A percentile compares a stretch with the other conserved stretches of the same genome.
Evolutionary conservation across 2,113 vertebrate genomes (phyloP).

Genomic region (Melanerpes aurifrons): DNA sequence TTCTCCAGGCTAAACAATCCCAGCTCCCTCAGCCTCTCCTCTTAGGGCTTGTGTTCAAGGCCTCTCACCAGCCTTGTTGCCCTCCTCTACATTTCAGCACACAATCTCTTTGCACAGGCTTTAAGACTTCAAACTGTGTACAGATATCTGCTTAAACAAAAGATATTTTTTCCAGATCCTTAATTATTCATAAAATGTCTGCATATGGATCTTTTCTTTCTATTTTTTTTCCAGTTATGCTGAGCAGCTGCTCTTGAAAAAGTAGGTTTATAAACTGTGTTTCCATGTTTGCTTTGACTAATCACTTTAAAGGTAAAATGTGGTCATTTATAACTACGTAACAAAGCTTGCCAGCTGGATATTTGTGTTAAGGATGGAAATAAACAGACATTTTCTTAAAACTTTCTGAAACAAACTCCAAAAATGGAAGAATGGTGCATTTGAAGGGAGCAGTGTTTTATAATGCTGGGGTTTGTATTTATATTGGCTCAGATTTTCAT

Average conservation of each 20-base stretch:
- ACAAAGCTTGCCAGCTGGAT: background rate
- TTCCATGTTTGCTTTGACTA: constrained; percentile 52
- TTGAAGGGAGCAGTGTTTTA: background rate
- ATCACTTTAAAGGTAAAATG: constrained; percentile 43
- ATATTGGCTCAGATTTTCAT: background rate
- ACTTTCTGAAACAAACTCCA: background rate
- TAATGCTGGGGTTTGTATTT: background rate
- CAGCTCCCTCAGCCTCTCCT: too few species aligned
- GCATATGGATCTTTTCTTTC: constrained; percentile 14
- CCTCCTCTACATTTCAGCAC: background rate
- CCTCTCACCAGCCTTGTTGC: too few species aligned
- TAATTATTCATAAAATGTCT: constrained; percentile 31
- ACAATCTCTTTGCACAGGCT: background rate
- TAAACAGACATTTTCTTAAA: background rate
- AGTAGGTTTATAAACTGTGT: constrained; percentile 70
- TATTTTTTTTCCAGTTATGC: constrained; percentile 61
- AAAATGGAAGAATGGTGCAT: background rate
- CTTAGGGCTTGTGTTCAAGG: too few species aligned
- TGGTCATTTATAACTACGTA: background rate
- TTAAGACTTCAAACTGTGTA: background rate
- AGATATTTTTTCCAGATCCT: background rate
- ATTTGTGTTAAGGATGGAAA: constrained; percentile 14
- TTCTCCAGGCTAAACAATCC: too few species aligned
- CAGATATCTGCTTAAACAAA: constrained; percentile 6
- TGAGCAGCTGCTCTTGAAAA: constrained; percentile 67